Base-by-base conservation (phyloP, 2,888 invertebrate genomes). In the Eumerus sabulonum region DNA sequence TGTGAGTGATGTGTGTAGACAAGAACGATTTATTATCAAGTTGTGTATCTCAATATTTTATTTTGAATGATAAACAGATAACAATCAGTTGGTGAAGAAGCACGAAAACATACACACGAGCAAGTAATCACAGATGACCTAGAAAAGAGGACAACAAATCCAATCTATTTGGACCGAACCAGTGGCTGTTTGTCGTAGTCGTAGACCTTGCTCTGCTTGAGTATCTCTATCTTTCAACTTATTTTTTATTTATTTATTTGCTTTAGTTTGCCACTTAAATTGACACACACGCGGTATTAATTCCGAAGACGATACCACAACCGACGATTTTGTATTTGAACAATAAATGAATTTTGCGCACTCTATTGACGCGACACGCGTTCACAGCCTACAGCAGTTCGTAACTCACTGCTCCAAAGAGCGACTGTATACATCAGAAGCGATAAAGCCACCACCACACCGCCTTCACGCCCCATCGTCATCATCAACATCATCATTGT, bases 321-420 rank as follows among this genome's bases (percentile, higher is more conserved):
- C 71, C 56, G 66, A 62, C 27, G 27, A 27, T 2, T 63, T 50
- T 73, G 42, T 66, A 16, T 70, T 62, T 44, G 45, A 27, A 27
- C 27, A 27, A 59, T 35, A 62, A 66, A 60, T 36, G 63, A 73
- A 53, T 45, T 68, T 60, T 56, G 51, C 66, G 72, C 56, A 73
- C 36, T 27, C 27, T 27, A 7, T 27, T 35, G 48, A 66, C 54
- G 74, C 67, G 68, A 54, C 62, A 57, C 73, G 68, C 74, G 77
- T 79, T 79, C 74, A 74, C 74, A 74, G 74, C 77, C 77, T 63
- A 79, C 73, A 74, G 63, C 77, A 79, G 77, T 74, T 68, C 77
- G 73, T 40, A 73, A 74, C 67, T 74, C 64, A 79, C 77, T 79
- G 77, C 67, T 77, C 48, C 66, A 57, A 27, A 27, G 66, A 76